Evolutionary conservation across 2,113 vertebrate genomes (phyloP), one percentile per base, ranked within the genome.

Genomic region (Symphodus melops): DNA sequence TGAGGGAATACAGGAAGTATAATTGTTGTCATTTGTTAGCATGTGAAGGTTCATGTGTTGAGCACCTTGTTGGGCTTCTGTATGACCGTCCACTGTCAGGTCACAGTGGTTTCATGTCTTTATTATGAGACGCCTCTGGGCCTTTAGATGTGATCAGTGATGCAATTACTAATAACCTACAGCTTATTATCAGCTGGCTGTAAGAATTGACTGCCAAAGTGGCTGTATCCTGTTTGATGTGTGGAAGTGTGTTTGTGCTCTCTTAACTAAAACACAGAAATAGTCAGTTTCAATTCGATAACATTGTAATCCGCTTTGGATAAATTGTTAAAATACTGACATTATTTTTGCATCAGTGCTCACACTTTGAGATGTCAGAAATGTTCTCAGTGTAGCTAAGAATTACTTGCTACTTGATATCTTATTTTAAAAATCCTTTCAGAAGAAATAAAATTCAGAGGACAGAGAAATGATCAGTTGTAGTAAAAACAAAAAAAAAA

Each of bases 111-210:
- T 83, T 63, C 37, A 21, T 86, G 73, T 87, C 74, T 60, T 42
- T 49, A 52, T 54, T 48, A 79, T 67, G 76, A 74, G 66, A 61
- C 0, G 17, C 57, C 68, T 72, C 72, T 63, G 21, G 66, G 70
- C 56, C 63, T 11, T 77, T 36, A 66, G 39, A 72, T 77, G 49
- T 58, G 63, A 77, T 48, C 69, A 79, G 84, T 81, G 62, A 72
- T 77, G 49, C 54, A 60, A 75, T 85, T 82, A 78, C 83, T 85
- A 79, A 91, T 80, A 89, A 87, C 83, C 53, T 76, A 57, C 78
- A 83, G 77, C 80, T 81, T 82, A 69, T 81, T 84, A 88, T 89
- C 84, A 86, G 82, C 66, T 80, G 58, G 75, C 75, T 82, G 68
- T 49, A 77, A 78, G 70, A 67, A 28, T 6, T 37, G 44, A 66